Base-by-base conservation (phyloP, 2,797 vertebrate species). In the Pseudomugil tenellus region DNA sequence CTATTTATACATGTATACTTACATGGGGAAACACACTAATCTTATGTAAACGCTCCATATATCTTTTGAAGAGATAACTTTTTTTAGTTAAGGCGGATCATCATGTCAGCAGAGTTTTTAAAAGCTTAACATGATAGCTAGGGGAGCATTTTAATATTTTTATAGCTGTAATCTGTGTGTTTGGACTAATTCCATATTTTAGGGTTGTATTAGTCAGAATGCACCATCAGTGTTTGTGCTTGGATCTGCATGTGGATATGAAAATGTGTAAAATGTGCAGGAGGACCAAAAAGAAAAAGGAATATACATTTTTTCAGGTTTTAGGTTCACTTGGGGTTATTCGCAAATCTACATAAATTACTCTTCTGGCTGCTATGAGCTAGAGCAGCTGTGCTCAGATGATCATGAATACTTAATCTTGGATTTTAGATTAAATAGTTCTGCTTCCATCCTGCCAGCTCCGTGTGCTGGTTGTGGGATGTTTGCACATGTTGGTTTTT, bases 381-480 rank as follows among this genome's bases (percentile, higher is more conserved):
- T 62, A 63, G 63, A 76, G 83, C 88, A 92, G 84, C 86, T 90
- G 89, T 71, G 80, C 84, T 68, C 56, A 12, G 54, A 73, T 82
- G 70, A 89, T 87, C 84, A 81, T 79, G 59, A 87, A 80, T 61
- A 72, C 81, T 83, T 88, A 86, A 91, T 91, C 87, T 87, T 82
- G 64, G 73, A 37, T 89, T 75, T 81, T 55, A 86, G 84, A 89
- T 89, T 84, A 86, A 88, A 86, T 77, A 29, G 26, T 62, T 67
- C 69, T 41, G 72, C 74, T 55, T 84, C 62, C 48, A 51, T 84
- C 73, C 77, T 59, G 67, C 43, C 61, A 35, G 70, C 63, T 74
- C 70, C 26, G 69, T 76, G 68, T 67, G 29, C 52, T 69, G 56
- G 43, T 32, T 67, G 61, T 43, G 19, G 49, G 72, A 63, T 61